Evolutionary conservation across 2,797 vertebrate species (phyloP).

Genomic region (Cephalopachus bancanus): DNA sequence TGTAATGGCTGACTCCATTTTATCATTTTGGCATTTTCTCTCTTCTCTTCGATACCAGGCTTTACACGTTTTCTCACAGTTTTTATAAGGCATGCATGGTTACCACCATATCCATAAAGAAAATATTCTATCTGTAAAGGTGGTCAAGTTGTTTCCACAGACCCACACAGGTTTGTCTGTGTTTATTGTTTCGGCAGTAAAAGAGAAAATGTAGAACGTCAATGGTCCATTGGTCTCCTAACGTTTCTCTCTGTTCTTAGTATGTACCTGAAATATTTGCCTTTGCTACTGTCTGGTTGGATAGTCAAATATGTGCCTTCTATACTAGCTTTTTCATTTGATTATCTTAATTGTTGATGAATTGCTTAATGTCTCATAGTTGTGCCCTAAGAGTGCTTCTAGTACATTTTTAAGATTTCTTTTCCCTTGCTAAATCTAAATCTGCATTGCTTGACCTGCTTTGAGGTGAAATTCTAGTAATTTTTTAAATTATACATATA

Average conservation of each 20-base stretch:
- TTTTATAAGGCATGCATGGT: constrained; percentile 48
- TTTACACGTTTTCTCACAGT: constrained; percentile 13
- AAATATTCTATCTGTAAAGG: constrained; percentile 22
- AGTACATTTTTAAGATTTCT: background rate
- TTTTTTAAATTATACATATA: background rate
- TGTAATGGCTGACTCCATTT: constrained; percentile 50
- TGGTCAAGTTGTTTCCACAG: constrained; percentile 39
- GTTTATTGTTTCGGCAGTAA: constrained; percentile 62
- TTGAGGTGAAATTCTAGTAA: background rate
- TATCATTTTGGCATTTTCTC: constrained; percentile 31
- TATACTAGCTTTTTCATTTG: background rate
- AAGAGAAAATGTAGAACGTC: constrained; percentile 52
- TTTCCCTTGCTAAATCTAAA: constrained; percentile 33
- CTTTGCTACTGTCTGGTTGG: background rate
- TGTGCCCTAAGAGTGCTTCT: background rate
- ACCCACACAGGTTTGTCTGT: constrained; percentile 19
- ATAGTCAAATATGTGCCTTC: background rate
- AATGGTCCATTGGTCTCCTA: constrained; percentile 14
- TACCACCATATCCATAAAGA: constrained; percentile 60
- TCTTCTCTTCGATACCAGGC: constrained; percentile 11
- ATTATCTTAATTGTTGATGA: background rate
- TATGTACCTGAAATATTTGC: constrained; percentile 59
- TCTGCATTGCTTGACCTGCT: background rate
- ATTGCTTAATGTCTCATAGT: background rate
- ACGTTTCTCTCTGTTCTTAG: background rate